A percentile compares a stretch with the other conserved stretches of the same genome.
Conservation (phyloP, 1,140 invertebrate species). For the Drusus annulatus region DNA sequence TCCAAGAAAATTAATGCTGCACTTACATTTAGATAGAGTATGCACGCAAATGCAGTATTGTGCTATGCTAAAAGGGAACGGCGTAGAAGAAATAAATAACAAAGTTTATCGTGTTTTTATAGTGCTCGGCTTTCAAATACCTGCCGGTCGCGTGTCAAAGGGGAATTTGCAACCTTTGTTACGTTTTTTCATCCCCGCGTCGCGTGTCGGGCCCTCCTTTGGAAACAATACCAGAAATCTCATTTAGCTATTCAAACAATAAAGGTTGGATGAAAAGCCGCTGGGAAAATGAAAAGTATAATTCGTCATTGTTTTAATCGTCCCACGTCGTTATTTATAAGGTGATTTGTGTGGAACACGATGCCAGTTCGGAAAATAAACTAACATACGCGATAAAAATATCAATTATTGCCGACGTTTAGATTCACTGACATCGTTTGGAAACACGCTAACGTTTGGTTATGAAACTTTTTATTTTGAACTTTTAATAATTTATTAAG, state of each 20-base stretch:
- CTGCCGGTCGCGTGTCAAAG: constrained; percentile 31
- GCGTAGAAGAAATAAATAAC: not conserved
- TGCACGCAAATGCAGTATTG: constrained; percentile 4
- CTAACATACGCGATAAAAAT: too few relatives aligned
- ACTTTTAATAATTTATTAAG: too few relatives aligned
- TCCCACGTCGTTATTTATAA: not conserved
- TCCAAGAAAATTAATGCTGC: too few relatives aligned
- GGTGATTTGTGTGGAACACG: too few relatives aligned
- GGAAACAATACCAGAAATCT: constrained; percentile 42
- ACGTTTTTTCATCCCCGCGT: constrained; percentile 4
- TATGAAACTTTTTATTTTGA: too few relatives aligned
- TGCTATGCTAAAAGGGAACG: not conserved
- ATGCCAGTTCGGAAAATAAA: too few relatives aligned
- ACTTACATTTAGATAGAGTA: too few relatives aligned
- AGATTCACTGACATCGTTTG: too few relatives aligned
- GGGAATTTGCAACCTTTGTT: constrained; percentile 22
- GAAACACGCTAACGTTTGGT: too few relatives aligned
- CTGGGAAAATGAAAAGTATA: not conserved
- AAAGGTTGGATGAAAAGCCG: not conserved
- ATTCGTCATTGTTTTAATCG: constrained; percentile 4
- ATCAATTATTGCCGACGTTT: too few relatives aligned
- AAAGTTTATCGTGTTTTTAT: constrained; percentile 13
- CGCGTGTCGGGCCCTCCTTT: constrained; percentile 31
- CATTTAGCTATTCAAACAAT: constrained; percentile 43
- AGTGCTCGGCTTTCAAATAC: not conserved